Base-by-base conservation (phyloP, 2,113 vertebrate genomes). In the Megaceryle maxima region DNA sequence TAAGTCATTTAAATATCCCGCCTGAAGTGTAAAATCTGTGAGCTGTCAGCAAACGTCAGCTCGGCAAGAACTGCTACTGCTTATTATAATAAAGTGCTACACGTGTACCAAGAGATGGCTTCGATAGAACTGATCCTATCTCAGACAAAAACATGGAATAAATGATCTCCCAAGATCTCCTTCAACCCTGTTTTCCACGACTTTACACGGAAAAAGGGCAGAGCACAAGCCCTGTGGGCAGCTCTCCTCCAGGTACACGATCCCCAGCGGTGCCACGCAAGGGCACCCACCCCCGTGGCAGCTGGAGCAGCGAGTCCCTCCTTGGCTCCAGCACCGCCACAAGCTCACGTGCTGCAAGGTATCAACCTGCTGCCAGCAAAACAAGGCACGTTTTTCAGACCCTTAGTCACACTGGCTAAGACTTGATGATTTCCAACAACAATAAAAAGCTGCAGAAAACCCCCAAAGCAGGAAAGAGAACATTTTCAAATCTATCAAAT, bases 21-120 rank as follows among this genome's bases (percentile, higher is more conserved):
- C 84, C 78, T 90, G 90, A 90, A 89, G 83, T 86, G 75, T 76
- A 88, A 85, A 88, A 94, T 88, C 86, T 89, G 95, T 73, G 83
- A 96, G 67, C 53, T 88, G 88, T 76, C 94, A 91, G 95, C 79
- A 93, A 92, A 94, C 92, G 93, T 93, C 92, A 89, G 46, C 93
- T 92, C 90, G 53, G 91, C 55, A 94, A 79, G 83, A 79, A 69
- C 9, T 81, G 48, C 26, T 86, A 62, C 67, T 92, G 63, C 88
- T 92, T 90, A 83, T 60, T 85, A 6, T 26, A 66, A 39, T 18
- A 72, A 46, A 72, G 46, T 7, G 4, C 43, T 59, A 11, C 5
- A 73, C 11, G 9, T 28, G 26, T 11, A 59, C 37, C 37, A 5
- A 14, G 53, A 74, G 46, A n/a, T 22, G 11, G 60, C 44, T 79